Conservation (phyloP, 2,113 vertebrate species). For the Chaetodon trifascialis region DNA sequence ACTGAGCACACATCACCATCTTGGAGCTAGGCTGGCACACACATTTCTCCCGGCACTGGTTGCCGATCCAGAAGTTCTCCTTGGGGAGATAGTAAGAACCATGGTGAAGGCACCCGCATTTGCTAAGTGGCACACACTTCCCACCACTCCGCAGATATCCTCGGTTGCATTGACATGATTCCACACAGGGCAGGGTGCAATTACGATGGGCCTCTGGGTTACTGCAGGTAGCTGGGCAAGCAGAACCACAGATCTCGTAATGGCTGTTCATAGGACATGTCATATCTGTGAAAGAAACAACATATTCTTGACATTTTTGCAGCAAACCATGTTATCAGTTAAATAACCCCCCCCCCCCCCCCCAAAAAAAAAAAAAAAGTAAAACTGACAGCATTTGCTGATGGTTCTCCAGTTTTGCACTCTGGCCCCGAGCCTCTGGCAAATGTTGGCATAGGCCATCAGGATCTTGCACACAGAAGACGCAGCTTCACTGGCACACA, state of each 20-base stretch:
- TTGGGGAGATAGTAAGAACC: conserved; percentile 68
- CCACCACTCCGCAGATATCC: conserved; percentile 62
- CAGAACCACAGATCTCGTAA: conserved; percentile 61
- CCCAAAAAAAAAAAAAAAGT: no score
- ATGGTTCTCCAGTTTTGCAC: conserved; percentile 62
- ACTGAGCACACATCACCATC: conserved; percentile 35
- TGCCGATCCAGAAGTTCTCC: conserved; percentile 59
- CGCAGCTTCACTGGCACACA: conserved; percentile 38
- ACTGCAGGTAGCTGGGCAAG: conserved; percentile 63
- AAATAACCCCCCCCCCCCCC: no score
- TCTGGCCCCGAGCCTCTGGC: conserved; percentile 46
- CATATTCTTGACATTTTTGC: neutral
- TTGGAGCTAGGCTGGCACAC: conserved; percentile 61
- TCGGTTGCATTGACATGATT: conserved; percentile 63
- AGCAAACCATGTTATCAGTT: neutral
- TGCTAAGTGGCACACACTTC: conserved; percentile 48
- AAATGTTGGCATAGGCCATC: conserved; percentile 56
- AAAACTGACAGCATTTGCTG: conserved; percentile 69
- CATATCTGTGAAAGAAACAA: conserved; percentile 22
- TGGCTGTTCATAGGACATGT: conserved; percentile 65
- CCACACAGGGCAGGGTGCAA: conserved; percentile 64
- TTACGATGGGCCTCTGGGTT: conserved; percentile 31
- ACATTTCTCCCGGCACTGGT: conserved; percentile 67
- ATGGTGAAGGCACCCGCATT: conserved; percentile 76
- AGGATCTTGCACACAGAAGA: conserved; percentile 58